These are phyloP conservation scores for Lucilia sericata DNA, from an alignment of 1,140 invertebrate genomes.

Conservation along the genomic window DNA sequence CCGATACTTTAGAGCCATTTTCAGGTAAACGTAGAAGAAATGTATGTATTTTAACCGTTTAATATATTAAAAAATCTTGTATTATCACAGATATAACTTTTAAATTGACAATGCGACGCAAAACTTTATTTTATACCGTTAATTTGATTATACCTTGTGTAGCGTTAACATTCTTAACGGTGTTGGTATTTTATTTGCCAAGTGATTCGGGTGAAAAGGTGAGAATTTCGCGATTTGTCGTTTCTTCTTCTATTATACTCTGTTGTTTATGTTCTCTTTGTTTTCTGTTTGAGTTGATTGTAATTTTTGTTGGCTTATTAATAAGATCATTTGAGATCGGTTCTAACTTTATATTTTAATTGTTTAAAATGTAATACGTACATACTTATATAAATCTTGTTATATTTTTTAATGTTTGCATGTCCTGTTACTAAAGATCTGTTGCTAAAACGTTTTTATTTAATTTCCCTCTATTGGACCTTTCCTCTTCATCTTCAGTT, in stretches of 20 bases:
- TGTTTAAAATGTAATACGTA: background rate
- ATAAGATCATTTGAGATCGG: background rate
- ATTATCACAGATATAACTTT: conserved; percentile 88
- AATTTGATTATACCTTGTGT: conserved; percentile 93
- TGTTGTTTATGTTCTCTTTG: background rate
- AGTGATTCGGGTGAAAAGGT: conserved; percentile 96
- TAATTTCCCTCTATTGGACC: too few species aligned
- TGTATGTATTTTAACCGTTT: background rate
- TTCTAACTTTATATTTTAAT: background rate
- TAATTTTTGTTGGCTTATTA: background rate
- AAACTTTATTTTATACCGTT: conserved; percentile 92
- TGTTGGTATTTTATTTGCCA: conserved; percentile 95
- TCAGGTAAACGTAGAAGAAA: conserved; percentile 72
- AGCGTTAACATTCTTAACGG: conserved; percentile 92
- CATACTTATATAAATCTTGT: background rate
- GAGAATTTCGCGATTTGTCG: conserved; percentile 53
- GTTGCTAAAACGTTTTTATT: background rate
- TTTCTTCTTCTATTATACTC: background rate
- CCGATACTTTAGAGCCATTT: conserved; percentile 84
- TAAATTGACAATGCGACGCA: conserved; percentile 93
- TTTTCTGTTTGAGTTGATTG: background rate
- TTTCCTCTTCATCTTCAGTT: too few species aligned
- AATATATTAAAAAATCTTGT: background rate
- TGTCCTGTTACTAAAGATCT: background rate
- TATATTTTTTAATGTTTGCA: conserved; percentile 3